phyloP scores from a whole-genome alignment of 1,140 invertebrate species.

The Sipha flava region DNA sequence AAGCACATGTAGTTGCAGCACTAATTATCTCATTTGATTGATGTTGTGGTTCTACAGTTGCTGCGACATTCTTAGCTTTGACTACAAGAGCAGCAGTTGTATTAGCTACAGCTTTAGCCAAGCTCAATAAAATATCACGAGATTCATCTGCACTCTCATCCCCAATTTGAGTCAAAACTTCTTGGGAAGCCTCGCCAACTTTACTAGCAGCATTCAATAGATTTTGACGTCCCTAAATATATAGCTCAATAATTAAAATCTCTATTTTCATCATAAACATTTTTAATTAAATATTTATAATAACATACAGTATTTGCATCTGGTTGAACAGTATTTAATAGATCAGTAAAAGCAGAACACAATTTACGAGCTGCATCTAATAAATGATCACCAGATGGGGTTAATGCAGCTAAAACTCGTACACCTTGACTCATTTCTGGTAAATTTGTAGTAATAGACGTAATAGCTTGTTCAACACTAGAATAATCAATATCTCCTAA shows the following conservation, averaged over 20 bases:
- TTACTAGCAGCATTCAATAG: constrained; percentile 86
- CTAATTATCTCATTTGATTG: constrained; percentile 88
- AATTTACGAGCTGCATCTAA: constrained; percentile 86
- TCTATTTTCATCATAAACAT: constrained; percentile 24
- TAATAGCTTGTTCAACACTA: constrained; percentile 93
- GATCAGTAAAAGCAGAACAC: constrained; percentile 87
- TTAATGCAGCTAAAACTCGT: constrained; percentile 86
- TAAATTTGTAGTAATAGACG: constrained; percentile 91
- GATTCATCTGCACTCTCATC: constrained; percentile 71
- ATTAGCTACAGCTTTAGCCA: constrained; percentile 94
- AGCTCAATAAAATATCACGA: constrained; percentile 74
- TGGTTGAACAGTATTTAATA: constrained; percentile 62
- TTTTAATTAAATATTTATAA: constrained; percentile 24
- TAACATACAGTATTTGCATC: constrained; percentile 19
- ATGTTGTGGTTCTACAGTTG: constrained; percentile 67
- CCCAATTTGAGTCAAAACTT: constrained; percentile 89
- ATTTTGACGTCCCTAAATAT: constrained; percentile 73
- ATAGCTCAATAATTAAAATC: neutral
- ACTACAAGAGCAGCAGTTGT: constrained; percentile 90
- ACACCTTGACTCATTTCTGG: constrained; percentile 94
- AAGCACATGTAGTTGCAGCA: constrained; percentile 89
- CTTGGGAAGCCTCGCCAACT: constrained; percentile 91
- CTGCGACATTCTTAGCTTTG: constrained; percentile 88
- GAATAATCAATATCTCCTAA: constrained; percentile 82
- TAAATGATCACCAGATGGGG: constrained; percentile 80